Evolutionary conservation across 2,113 vertebrate species (phyloP).

Genomic region (Cranoglanis bouderius): DNA sequence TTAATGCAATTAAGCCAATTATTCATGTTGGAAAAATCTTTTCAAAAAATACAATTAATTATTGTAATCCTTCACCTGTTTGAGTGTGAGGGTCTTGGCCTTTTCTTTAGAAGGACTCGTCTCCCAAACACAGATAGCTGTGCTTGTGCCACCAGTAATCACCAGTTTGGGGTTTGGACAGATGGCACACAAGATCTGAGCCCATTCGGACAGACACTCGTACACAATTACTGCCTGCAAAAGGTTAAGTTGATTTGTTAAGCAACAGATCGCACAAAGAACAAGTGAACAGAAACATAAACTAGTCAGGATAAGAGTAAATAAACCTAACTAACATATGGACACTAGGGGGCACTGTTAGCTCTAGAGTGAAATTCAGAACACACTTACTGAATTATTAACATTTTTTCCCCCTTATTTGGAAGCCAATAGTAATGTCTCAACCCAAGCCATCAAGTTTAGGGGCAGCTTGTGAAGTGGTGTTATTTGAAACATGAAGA

Average conservation of each 20-base stretch:
- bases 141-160: slow-evolving; percentile 92
- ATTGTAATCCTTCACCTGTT: slow-evolving; percentile 81
- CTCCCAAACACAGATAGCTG: slow-evolving; percentile 96
- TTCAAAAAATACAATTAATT: not conserved
- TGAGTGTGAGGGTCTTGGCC: slow-evolving; percentile 86
- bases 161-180: slow-evolving; percentile 93
- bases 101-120: slow-evolving; percentile 91
- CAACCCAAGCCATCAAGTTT: not conserved
- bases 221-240: slow-evolving; percentile 88
- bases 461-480: not conserved
- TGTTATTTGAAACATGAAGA: not conserved
- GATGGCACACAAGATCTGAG: slow-evolving; percentile 92
- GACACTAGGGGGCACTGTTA: slow-evolving; percentile 21
- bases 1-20: not conserved
- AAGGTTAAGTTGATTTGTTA: not conserved
- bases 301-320: not conserved
- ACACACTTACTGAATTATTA: not conserved
- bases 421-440: not conserved
- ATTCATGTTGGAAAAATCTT: not conserved
- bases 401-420: not conserved
- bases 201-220: slow-evolving; percentile 97
- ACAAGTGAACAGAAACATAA: not conserved
- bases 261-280: not conserved
- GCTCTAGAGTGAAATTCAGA: not conserved
- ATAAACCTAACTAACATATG: not conserved